Evolutionary conservation across 2,797 vertebrate species (phyloP), one percentile per base, ranked within the genome.

Genomic region (Caiman crocodilus): DNA sequence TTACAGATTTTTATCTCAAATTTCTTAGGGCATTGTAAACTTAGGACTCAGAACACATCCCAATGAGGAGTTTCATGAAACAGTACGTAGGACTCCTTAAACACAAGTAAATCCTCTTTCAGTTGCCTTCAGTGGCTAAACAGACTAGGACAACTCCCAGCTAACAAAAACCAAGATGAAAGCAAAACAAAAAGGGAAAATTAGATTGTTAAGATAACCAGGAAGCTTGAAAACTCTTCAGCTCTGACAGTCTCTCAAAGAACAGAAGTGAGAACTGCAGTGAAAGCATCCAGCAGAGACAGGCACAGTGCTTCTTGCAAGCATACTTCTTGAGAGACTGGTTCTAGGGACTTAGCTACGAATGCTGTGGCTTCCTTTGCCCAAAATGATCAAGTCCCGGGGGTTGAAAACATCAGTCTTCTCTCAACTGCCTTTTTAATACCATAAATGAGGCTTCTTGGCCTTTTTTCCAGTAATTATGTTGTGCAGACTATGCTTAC

Each of bases 391-490:
- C n/a, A 69, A 69, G n/a, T 69, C 30, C 30, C 6, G 65, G 65
- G 35, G n/a, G 35, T 69, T 69, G 17, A 11, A 20, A 32, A 69
- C 30, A 12, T 6, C 17, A 69, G 16, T 35, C 30, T 35, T 69
- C 30, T n/a, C 11, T 35, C 65, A 17, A 21, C 30, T 69, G 16
- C 5, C 30, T 30, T n/a, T 18, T 35, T 69, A 32, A 32, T 12
- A 10, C 64, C 10, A 69, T 32, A 15, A 32, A 12, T 20, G 18
- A 67, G 17, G n/a, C 8, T 69, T 69, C 30, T 69, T 32, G 21
- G 11, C 82, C 81, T 71, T 82, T 76, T 58, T 89, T 94, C 87
- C 86, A 42, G 50, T 30, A 50, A 56, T 90, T 91, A 83, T 35
- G 30, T 17, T 14, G 30, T 69, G 65, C 42, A 50, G 42, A 50